These are phyloP conservation scores for Plebejus argus DNA, from an alignment of 2,888 invertebrate genomes.

Conservation along the genomic window DNA sequence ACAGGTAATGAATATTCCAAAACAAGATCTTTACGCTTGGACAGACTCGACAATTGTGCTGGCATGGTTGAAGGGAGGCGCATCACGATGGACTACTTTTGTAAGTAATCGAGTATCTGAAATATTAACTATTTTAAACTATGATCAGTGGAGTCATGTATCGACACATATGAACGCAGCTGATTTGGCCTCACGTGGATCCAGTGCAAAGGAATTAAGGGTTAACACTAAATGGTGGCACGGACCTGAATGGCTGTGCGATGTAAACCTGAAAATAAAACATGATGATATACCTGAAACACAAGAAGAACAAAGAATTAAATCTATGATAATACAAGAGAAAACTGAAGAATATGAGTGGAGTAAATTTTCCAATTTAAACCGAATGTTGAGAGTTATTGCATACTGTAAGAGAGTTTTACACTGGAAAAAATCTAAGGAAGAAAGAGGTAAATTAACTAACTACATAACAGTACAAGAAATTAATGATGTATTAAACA, in stretches of 20 bases:
- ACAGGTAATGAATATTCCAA: constrained; percentile 26
- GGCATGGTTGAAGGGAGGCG: constrained; percentile 34
- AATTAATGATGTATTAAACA: constrained; percentile 20
- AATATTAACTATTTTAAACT: constrained; percentile 38
- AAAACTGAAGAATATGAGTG: neutral
- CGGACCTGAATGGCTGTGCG: constrained; percentile 39
- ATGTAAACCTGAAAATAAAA: constrained; percentile 24
- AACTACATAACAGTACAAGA: neutral
- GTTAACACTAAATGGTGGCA: constrained; percentile 36
- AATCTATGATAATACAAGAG: neutral
- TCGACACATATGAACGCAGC: constrained; percentile 44
- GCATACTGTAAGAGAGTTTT: neutral
- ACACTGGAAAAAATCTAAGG: neutral
- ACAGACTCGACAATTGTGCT: constrained; percentile 37
- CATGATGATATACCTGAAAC: neutral
- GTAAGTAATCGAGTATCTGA: constrained; percentile 38
- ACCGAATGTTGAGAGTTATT: constrained; percentile 16
- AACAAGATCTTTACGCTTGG: constrained; percentile 35
- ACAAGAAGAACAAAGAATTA: constrained; percentile 9
- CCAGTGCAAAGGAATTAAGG: constrained; percentile 28
- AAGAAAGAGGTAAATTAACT: constrained; percentile 32
- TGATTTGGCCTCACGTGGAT: constrained; percentile 46
- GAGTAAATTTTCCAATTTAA: constrained; percentile 21
- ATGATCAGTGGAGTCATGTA: constrained; percentile 42
- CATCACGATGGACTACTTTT: constrained; percentile 36